phyloP scores from a whole-genome alignment of 2,113 vertebrate genomes.

The Oriolus oriolus region DNA sequence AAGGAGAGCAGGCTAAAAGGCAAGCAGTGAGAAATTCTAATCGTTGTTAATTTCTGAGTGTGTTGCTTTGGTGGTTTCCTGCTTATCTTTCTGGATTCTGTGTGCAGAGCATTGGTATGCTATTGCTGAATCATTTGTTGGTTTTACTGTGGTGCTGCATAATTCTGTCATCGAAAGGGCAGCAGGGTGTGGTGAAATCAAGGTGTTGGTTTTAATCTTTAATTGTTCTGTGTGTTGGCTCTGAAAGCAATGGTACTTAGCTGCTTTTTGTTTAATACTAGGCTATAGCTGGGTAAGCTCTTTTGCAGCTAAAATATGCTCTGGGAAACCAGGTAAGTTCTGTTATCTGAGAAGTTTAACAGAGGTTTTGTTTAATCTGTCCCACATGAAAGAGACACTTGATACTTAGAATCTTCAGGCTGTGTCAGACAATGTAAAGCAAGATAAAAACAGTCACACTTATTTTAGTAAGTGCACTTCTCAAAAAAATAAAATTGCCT shows the following conservation, averaged over 20 bases:
- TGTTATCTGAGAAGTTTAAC: not conserved
- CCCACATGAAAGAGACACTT: not conserved
- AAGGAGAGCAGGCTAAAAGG: not conserved
- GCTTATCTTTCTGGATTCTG: not conserved
- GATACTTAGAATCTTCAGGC: not conserved
- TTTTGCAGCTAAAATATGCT: not conserved
- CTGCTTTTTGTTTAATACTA: not conserved
- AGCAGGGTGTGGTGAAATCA: not conserved
- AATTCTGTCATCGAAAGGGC: not conserved
- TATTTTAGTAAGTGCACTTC: not conserved
- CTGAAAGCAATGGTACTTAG: not conserved
- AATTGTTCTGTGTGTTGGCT: not conserved
- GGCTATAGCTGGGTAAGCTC: not conserved
- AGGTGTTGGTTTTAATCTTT: not conserved
- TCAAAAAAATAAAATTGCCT: not conserved
- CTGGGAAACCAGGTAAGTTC: not conserved
- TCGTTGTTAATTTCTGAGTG: not conserved
- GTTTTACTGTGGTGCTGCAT: not conserved
- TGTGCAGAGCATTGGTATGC: not conserved
- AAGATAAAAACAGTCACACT: not conserved
- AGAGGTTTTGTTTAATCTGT: not conserved
- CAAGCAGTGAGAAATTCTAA: not conserved
- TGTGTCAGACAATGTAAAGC: not conserved
- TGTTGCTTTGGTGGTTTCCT: not conserved
- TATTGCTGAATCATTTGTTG: not conserved